Percentiles rank a stretch among this genome's conserved stretches.
These are phyloP conservation scores for Fringilla coelebs DNA, from an alignment of 2,797 vertebrate species.

Conservation along the genomic window DNA sequence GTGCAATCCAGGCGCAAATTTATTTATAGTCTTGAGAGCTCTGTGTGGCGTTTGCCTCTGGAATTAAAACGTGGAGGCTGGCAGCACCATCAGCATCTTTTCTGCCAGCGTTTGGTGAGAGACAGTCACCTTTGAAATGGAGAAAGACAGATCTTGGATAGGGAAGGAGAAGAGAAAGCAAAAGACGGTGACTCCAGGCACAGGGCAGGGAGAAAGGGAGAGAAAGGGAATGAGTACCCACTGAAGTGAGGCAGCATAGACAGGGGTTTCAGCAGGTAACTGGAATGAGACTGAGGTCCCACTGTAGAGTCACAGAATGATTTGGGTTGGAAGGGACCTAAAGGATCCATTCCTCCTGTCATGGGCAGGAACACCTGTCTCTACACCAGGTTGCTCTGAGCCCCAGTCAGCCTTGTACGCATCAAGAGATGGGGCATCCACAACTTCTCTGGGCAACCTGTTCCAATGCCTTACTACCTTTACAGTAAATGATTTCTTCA, in stretches of 20 bases:
- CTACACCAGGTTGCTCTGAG: background rate
- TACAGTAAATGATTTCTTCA: background rate
- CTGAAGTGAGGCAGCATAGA: background rate
- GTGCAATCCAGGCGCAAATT: background rate
- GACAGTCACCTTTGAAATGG: background rate
- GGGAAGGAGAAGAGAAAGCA: background rate
- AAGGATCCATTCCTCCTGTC: background rate
- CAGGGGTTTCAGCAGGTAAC: background rate
- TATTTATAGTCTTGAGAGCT: background rate
- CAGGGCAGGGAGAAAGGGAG: no score
- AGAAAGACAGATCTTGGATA: background rate
- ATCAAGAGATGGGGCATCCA: background rate
- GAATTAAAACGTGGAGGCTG: background rate
- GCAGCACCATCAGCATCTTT: accelerated
- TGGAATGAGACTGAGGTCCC: accelerated
- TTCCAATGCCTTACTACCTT: background rate
- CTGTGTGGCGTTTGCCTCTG: background rate
- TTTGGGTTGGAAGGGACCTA: background rate
- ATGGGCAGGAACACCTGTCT: background rate
- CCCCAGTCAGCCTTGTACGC: background rate
- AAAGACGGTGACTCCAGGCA: background rate
- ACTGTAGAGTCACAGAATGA: background rate
- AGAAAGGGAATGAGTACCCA: background rate
- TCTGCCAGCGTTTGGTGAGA: background rate
- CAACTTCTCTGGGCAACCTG: background rate